Evolutionary conservation across 2,888 invertebrate genomes (phyloP).

Genomic region (Villa cingulata): DNA sequence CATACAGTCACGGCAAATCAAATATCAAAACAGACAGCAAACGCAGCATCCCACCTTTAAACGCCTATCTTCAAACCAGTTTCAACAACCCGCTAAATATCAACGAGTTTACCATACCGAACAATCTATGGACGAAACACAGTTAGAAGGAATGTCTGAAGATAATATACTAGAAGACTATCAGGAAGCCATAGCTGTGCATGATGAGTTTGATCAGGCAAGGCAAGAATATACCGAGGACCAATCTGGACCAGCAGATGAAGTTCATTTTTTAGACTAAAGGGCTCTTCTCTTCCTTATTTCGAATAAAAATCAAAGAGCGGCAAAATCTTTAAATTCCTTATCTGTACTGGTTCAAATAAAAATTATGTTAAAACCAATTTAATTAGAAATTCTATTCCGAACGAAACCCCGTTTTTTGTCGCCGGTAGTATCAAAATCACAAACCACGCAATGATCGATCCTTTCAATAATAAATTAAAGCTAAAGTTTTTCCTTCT

Average conservation of each 20-base stretch:
- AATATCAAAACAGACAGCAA: neutral
- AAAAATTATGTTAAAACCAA: neutral
- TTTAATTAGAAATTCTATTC: neutral
- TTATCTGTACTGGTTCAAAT: neutral
- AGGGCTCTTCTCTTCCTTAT: conserved; percentile 4
- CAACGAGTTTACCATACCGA: neutral
- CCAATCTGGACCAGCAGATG: neutral
- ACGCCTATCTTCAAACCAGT: neutral
- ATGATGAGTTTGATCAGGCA: neutral
- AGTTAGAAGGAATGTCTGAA: too few relatives aligned
- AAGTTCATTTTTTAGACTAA: neutral
- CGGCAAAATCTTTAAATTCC: neutral
- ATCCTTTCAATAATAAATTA: too few relatives aligned
- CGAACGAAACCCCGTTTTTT: neutral
- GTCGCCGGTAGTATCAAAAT: neutral
- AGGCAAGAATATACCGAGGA: too few relatives aligned
- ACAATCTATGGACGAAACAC: neutral
- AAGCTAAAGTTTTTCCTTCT: neutral
- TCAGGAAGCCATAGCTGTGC: neutral
- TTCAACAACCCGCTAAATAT: neutral
- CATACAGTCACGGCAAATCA: neutral
- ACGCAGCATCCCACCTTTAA: neutral
- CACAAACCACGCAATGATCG: neutral
- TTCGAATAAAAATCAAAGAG: conserved; percentile 1
- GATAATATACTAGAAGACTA: neutral